Percentiles rank a stretch among this genome's conserved stretches.
These are phyloP conservation scores for Epinephelus coioides DNA, from an alignment of 2,797 vertebrate genomes.

Conservation along the genomic window DNA sequence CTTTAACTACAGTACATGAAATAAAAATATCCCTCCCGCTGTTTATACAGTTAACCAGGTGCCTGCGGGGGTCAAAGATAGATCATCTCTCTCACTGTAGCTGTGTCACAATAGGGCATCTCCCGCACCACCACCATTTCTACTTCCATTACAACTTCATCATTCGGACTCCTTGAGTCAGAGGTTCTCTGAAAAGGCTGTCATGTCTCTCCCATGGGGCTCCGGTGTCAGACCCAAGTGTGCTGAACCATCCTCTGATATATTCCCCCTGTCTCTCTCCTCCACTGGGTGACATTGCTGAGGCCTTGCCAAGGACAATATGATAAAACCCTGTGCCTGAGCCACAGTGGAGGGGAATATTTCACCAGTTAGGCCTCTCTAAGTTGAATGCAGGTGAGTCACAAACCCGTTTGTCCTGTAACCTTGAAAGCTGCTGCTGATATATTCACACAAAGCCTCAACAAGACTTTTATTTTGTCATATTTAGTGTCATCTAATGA, in stretches of 20 bases:
- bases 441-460: constrained; percentile 30
- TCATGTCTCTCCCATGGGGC: constrained; percentile 79
- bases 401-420: constrained; percentile 70
- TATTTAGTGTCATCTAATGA: constrained; percentile 16
- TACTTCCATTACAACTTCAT: constrained; percentile 83
- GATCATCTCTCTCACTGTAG: constrained; percentile 62
- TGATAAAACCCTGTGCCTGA: constrained; percentile 90
- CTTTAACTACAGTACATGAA: constrained; percentile 38
- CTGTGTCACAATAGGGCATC: constrained; percentile 69
- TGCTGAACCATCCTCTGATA: constrained; percentile 86
- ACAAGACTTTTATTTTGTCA: constrained; percentile 34
- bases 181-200: constrained; percentile 82
- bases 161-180: constrained; percentile 83
- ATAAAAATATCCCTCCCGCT: constrained; percentile 56
- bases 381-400: constrained; percentile 71
- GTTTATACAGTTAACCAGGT: constrained; percentile 70
- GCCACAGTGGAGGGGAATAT: constrained; percentile 84
- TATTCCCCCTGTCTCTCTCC: constrained; percentile 85
- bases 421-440: constrained; percentile 82
- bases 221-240: constrained; percentile 74
- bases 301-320: constrained; percentile 87
- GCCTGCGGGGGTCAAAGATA: constrained; percentile 67
- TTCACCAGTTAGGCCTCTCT: constrained; percentile 80
- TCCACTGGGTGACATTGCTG: constrained; percentile 88
- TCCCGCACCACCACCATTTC: constrained; percentile 66